Conservation (phyloP, 2,797 vertebrate genomes). For the Ataeniobius toweri region DNA sequence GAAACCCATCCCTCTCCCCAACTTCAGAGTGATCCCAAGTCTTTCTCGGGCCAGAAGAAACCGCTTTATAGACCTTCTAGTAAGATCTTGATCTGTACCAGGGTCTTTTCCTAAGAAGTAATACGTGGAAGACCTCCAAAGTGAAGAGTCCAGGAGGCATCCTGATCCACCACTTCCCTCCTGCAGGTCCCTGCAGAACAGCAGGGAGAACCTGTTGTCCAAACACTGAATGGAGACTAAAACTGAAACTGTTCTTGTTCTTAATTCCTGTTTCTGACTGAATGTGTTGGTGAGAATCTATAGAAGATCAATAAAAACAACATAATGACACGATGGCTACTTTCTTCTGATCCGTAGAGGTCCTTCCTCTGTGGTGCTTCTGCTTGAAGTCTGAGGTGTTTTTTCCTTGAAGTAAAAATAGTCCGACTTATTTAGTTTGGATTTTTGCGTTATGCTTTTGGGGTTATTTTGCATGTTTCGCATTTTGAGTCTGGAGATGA, state of each 20-base stretch:
- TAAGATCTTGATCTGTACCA: no score
- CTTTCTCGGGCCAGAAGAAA: background rate
- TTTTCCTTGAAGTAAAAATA: background rate
- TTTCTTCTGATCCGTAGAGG: background rate
- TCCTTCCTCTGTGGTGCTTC: background rate
- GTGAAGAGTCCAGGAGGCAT: no score
- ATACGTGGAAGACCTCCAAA: no score
- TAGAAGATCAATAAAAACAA: background rate
- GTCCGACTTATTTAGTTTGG: background rate
- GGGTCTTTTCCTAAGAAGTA: background rate
- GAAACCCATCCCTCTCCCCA: no score
- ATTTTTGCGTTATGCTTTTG: background rate
- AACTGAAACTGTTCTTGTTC: background rate
- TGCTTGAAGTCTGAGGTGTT: background rate
- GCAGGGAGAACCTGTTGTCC: no score
- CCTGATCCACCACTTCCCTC: no score
- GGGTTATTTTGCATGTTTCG: background rate
- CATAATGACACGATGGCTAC: background rate
- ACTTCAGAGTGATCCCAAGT: background rate
- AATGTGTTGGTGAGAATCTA: background rate
- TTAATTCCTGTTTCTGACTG: no score
- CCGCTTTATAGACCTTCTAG: background rate
- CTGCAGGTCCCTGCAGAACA: no score
- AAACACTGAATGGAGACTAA: background rate
- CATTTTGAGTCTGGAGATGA: background rate